Percentiles rank a stretch among this genome's conserved stretches.
Evolutionary conservation across 2,888 invertebrate species (phyloP).

Genomic region (Pharmacophagus antenor): DNA sequence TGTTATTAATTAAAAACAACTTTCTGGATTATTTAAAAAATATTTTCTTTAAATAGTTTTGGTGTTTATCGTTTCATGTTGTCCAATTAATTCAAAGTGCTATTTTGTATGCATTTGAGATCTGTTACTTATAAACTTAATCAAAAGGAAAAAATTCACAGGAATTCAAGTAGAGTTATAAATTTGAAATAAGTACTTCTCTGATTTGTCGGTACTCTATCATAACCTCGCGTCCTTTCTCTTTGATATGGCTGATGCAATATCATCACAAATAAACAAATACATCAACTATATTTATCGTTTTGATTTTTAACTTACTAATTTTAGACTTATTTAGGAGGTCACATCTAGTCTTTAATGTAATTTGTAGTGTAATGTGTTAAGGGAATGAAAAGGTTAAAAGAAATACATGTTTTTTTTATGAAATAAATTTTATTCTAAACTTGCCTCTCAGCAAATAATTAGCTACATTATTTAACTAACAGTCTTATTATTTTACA

Average conservation of each 20-base stretch:
- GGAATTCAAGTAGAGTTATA: neutral
- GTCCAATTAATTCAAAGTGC: too few species aligned
- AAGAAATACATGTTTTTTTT: conserved; percentile 41
- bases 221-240: conserved; percentile 31
- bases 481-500: conserved; percentile 79
- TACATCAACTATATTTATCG: conserved; percentile 10
- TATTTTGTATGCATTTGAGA: too few species aligned
- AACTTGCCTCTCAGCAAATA: conserved; percentile 61
- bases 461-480: conserved; percentile 74
- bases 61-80: too few species aligned
- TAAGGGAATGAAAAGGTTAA: conserved; percentile 17
- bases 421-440: conserved; percentile 62
- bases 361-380: conserved; percentile 2
- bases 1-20: too few species aligned
- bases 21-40: too few species aligned
- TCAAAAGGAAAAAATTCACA: neutral
- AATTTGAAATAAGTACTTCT: neutral
- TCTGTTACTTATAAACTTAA: too few species aligned
- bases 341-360: neutral
- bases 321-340: too few species aligned
- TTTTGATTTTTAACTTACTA: neutral
- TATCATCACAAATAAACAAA: conserved; percentile 33
- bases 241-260: conserved; percentile 41
- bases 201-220: conserved; percentile 6
- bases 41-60: too few species aligned